Percentiles rank a stretch among this genome's conserved stretches.
Conservation (phyloP, 2,797 vertebrate genomes). For the Amazonetta brasiliensis region DNA sequence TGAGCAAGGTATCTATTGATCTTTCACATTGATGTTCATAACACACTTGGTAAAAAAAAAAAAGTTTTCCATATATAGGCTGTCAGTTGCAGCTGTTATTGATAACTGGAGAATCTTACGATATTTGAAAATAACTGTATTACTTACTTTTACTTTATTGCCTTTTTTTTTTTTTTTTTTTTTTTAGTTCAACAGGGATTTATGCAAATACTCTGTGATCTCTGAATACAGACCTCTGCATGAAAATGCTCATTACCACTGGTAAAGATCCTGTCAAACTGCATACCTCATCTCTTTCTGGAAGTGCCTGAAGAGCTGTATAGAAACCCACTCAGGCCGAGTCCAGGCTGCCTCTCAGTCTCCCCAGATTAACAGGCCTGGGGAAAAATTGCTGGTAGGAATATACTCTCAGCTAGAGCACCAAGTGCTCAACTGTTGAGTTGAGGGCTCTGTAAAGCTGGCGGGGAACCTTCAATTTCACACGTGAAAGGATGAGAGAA, state of each 20-base stretch:
- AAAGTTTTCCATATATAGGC: neutral
- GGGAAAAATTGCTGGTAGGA: neutral
- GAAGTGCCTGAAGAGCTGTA: neutral
- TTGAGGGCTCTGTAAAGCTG: neutral
- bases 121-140: neutral
- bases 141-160: neutral
- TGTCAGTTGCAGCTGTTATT: neutral
- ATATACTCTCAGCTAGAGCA: neutral
- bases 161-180: neutral
- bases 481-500: conserved; percentile 6
- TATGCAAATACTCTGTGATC: neutral
- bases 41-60: neutral
- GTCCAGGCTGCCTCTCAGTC: fast-evolving
- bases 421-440: neutral
- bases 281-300: neutral
- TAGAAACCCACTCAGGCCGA: neutral
- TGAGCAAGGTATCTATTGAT: neutral
- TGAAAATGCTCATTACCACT: neutral
- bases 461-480: conserved; percentile 53
- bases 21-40: neutral
- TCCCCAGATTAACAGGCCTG: neutral
- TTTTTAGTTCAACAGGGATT: neutral
- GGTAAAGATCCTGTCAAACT: neutral
- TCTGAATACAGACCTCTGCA: neutral
- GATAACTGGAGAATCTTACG: neutral